phyloP scores from a whole-genome alignment of 1,140 invertebrate genomes.

The Eueides isabella region DNA sequence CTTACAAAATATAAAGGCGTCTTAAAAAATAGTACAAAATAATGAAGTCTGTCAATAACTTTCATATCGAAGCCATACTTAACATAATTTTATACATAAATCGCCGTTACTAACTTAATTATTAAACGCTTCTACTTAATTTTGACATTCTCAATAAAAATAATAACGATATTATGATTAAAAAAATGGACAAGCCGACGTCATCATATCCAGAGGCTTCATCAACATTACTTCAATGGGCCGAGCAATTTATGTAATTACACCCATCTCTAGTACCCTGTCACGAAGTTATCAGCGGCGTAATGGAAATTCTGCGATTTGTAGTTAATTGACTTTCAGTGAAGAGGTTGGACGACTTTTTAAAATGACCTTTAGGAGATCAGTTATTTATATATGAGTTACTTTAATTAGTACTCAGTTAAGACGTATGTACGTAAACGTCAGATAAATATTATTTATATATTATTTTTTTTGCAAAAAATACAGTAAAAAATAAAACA shows the following conservation, averaged over 20 bases:
- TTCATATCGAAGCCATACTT: neutral
- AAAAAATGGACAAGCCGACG: neutral
- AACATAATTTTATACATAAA: neutral
- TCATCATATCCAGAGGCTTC: constrained; percentile 11
- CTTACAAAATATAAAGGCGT: neutral
- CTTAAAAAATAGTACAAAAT: too few species aligned
- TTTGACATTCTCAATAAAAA: too few species aligned
- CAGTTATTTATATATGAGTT: too few species aligned
- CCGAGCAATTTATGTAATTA: constrained; percentile 38
- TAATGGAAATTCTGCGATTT: constrained; percentile 24
- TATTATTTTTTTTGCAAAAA: too few species aligned
- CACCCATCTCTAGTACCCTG: constrained; percentile 22
- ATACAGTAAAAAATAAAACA: too few species aligned
- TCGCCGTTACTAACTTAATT: neutral
- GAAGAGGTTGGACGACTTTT: neutral
- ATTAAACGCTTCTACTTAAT: neutral
- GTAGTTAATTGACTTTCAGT: neutral
- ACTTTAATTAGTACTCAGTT: too few species aligned
- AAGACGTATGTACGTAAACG: too few species aligned
- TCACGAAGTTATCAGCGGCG: constrained; percentile 33
- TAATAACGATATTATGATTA: neutral
- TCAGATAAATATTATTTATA: too few species aligned
- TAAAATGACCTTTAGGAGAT: neutral
- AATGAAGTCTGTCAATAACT: too few species aligned
- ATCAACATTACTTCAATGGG: constrained; percentile 36